Evolutionary conservation across 2,113 vertebrate species (phyloP).

Genomic region (Scartelaos histophorus): DNA sequence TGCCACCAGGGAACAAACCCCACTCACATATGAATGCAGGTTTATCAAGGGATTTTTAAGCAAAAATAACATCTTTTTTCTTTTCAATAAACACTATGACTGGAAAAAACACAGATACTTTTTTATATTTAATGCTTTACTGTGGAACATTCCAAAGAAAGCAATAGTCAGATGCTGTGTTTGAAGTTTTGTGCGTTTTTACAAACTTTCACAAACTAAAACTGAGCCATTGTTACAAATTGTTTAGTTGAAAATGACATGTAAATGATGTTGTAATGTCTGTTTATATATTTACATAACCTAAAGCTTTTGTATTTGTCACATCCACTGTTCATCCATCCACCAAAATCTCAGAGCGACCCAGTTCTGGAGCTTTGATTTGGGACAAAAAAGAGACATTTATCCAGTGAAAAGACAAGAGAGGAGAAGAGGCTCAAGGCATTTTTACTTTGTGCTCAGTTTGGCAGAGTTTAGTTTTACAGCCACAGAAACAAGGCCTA

Average conservation of each 20-base stretch:
- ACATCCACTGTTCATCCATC: slow-evolving; percentile 33
- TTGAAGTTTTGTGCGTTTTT: too few relatives aligned
- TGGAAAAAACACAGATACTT: not conserved
- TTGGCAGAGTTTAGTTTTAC: too few relatives aligned
- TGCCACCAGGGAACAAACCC: too few relatives aligned
- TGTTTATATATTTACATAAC: not conserved
- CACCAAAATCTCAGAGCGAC: slow-evolving; percentile 38
- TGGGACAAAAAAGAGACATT: too few relatives aligned
- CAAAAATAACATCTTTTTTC: too few relatives aligned
- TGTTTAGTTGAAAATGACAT: not conserved
- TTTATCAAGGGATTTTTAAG: not conserved
- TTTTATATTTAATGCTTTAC: not conserved
- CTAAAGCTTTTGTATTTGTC: slow-evolving; percentile 17
- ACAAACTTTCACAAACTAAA: not conserved
- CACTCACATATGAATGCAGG: not conserved
- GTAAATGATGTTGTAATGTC: not conserved
- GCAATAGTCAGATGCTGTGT: too few relatives aligned
- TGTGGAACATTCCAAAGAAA: too few relatives aligned
- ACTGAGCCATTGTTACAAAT: not conserved
- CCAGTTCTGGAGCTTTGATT: slow-evolving; percentile 4
- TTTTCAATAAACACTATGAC: not conserved
- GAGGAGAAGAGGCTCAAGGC: too few relatives aligned
- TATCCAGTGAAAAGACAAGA: too few relatives aligned
- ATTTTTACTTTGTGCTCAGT: too few relatives aligned
- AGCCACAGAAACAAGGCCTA: too few relatives aligned